These are phyloP conservation scores for Aphodius sticticus DNA, from an alignment of 2,888 invertebrate genomes.

Conservation along the genomic window DNA sequence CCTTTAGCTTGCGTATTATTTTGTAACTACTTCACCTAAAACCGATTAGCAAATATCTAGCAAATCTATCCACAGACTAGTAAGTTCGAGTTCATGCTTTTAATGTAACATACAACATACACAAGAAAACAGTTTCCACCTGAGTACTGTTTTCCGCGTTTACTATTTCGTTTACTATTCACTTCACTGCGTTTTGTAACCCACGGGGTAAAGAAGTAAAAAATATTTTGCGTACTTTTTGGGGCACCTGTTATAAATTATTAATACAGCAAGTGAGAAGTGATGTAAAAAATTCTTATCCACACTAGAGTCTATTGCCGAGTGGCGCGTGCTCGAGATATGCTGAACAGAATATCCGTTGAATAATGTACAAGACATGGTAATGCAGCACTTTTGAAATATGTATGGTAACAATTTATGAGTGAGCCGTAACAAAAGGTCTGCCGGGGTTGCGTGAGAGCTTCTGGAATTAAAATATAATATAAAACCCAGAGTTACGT, in stretches of 20 bases:
- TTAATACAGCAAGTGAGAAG: not conserved
- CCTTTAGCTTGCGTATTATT: no score
- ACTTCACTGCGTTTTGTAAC: no score
- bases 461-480: not conserved
- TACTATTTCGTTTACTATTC: no score
- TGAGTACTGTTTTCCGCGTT: no score
- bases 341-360: not conserved
- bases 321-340: not conserved
- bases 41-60: no score
- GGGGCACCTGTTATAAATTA: not conserved
- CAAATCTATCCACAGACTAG: no score
- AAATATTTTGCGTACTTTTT: not conserved
- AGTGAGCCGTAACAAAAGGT: not conserved
- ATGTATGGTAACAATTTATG: not conserved
- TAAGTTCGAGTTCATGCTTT: no score
- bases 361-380: constrained; percentile 4
- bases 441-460: not conserved
- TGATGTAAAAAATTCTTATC: not conserved
- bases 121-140: no score
- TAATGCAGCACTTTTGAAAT: not conserved
- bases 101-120: no score
- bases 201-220: no score
- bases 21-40: no score
- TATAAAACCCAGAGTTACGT: no score
- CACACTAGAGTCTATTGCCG: not conserved